These are phyloP conservation scores for Acanthosepion pharaonis DNA, from an alignment of 2,888 invertebrate genomes.

Conservation along the genomic window DNA sequence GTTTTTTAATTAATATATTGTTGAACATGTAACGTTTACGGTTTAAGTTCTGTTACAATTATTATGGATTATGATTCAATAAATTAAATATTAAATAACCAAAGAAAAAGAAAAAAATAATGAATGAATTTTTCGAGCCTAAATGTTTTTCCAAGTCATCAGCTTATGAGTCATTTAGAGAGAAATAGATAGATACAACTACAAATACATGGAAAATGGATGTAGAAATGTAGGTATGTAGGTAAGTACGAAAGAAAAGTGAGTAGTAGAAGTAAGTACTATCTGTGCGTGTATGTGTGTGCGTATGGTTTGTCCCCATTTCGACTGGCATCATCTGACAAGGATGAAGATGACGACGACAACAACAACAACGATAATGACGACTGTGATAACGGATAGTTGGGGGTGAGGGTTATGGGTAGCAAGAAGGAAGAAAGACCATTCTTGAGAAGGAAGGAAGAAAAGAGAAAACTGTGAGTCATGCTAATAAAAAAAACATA, in stretches of 20 bases:
- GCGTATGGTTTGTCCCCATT: slow-evolving; percentile 21
- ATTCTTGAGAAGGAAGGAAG: not conserved
- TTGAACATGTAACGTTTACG: no score
- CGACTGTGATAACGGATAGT: not conserved
- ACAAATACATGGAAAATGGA: not conserved
- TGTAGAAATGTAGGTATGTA: not conserved
- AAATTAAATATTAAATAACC: no score
- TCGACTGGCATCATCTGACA: slow-evolving; percentile 16
- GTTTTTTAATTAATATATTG: no score
- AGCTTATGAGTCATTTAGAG: not conserved
- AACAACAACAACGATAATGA: slow-evolving; percentile 14
- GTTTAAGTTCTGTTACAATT: no score
- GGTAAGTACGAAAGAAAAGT: not conserved
- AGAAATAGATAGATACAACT: not conserved
- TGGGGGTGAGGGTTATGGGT: not conserved
- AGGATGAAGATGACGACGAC: not conserved
- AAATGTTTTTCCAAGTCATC: not conserved
- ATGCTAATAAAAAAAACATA: not conserved
- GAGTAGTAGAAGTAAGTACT: not conserved
- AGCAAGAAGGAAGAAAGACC: not conserved
- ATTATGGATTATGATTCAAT: no score
- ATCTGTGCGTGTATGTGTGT: not conserved
- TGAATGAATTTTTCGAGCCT: no score
- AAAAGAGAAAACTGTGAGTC: not conserved
- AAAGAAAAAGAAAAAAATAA: no score